Percentiles rank a stretch among this genome's conserved stretches.
Evolutionary conservation across 2,888 invertebrate genomes (phyloP).

Genomic region (Drosophila stalkeri): DNA sequence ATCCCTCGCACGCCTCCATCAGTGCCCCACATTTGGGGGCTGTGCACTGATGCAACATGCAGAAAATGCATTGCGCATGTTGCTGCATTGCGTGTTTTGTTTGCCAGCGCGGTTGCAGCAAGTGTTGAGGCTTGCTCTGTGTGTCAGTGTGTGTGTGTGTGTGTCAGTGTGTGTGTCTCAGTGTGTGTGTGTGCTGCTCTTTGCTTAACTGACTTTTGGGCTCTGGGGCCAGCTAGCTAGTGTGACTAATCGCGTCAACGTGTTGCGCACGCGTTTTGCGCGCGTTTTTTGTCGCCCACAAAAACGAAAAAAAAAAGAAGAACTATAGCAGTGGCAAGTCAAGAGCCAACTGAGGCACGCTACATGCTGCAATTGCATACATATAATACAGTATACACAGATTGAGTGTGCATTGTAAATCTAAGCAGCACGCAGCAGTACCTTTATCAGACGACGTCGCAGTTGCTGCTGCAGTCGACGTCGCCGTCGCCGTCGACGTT

Average conservation of each 20-base stretch:
- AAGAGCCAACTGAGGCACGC: constrained; percentile 1
- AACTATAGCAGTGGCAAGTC: no score
- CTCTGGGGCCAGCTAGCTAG: constrained; percentile 14
- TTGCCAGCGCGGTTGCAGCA: constrained; percentile 13
- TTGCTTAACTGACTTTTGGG: constrained; percentile 22
- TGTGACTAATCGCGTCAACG: constrained; percentile 59
- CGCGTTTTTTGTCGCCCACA: constrained; percentile 50
- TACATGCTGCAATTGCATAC: constrained; percentile 1
- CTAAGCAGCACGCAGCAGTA: constrained; percentile 1
- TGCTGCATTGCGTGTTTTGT: constrained; percentile 63
- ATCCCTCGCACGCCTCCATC: neutral
- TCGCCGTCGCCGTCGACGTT: constrained; percentile 15
- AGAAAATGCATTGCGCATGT: constrained; percentile 70
- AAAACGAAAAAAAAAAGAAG: neutral
- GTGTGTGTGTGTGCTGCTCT: constrained; percentile 3
- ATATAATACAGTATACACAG: constrained; percentile 7
- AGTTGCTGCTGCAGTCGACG: neutral
- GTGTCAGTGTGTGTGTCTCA: neutral
- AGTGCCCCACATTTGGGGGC: constrained; percentile 5
- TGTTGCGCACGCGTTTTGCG: constrained; percentile 63
- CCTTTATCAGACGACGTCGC: constrained; percentile 21
- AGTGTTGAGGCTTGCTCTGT: neutral
- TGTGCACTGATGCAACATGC: constrained; percentile 64
- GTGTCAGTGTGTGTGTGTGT: neutral
- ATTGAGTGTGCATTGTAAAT: constrained; percentile 14